A percentile compares a stretch with the other conserved stretches of the same genome.
Conservation (phyloP, 2,797 vertebrate genomes). For the Lepilemur ruficaudatus region DNA sequence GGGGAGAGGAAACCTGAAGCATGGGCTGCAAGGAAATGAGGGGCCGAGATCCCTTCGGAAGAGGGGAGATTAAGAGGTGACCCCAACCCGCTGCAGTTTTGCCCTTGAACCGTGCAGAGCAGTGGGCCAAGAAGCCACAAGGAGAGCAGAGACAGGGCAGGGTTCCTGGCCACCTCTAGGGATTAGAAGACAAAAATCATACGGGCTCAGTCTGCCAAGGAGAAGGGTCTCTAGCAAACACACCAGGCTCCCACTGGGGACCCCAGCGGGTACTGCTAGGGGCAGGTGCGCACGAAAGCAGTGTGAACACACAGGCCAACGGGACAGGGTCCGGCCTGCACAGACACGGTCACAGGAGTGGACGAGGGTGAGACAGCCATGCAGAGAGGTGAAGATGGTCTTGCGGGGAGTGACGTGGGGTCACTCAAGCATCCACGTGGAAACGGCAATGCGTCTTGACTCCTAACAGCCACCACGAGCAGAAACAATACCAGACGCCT, state of each 20-base stretch:
- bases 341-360: rapidly evolving
- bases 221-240: rapidly evolving
- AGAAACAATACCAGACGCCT: rapidly evolving
- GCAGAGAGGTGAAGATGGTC: rapidly evolving
- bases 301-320: rapidly evolving
- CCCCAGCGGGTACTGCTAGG: too few species aligned
- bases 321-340: rapidly evolving
- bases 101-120: background rate
- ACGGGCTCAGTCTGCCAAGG: background rate
- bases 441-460: rapidly evolving
- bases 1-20: background rate
- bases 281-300: rapidly evolving
- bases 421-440: rapidly evolving
- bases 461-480: rapidly evolving
- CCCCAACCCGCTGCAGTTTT: rapidly evolving
- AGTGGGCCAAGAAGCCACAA: background rate
- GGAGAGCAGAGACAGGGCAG: too few species aligned
- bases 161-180: rapidly evolving
- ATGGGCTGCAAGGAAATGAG: background rate
- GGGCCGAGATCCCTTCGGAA: background rate
- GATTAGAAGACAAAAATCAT: background rate
- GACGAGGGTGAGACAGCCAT: rapidly evolving
- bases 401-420: rapidly evolving
- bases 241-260: rapidly evolving
- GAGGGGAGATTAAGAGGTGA: background rate